Percentiles rank a stretch among this genome's conserved stretches.
Evolutionary conservation across 2,888 invertebrate species (phyloP).

Genomic region (Zaprionus bogoriensis): DNA sequence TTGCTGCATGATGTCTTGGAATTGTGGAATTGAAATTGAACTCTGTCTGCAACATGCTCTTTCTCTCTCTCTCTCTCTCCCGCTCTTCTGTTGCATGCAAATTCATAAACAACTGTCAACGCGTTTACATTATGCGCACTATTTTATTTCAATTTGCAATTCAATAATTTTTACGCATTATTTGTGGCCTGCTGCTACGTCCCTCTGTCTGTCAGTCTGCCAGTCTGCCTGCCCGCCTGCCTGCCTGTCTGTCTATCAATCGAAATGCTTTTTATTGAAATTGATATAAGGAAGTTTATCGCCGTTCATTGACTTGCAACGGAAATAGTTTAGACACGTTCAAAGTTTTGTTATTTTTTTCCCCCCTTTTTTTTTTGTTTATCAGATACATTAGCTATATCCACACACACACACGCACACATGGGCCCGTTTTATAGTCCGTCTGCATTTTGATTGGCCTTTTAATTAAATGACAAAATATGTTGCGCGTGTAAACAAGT

Average conservation of each 20-base stretch:
- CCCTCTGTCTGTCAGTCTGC: conserved; percentile 42
- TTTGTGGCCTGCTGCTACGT: conserved; percentile 54
- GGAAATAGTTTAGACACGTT: conserved; percentile 71
- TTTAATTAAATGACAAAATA: conserved; percentile 76
- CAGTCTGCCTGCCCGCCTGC: conserved; percentile 36
- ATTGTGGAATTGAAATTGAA: conserved; percentile 27
- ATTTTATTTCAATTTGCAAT: conserved; percentile 75
- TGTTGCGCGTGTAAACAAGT: conserved; percentile 65
- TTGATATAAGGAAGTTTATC: conserved; percentile 76
- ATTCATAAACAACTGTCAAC: conserved; percentile 71
- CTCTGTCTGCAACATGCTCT: conserved; percentile 15
- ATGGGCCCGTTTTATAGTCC: conserved; percentile 32
- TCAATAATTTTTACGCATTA: conserved; percentile 73
- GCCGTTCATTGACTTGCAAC: conserved; percentile 64
- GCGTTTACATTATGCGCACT: conserved; percentile 60
- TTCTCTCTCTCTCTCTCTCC: conserved; percentile 3
- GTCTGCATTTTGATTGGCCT: conserved; percentile 71
- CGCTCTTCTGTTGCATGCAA: conserved; percentile 50
- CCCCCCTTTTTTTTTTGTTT: conserved; percentile 26
- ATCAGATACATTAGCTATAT: conserved; percentile 14
- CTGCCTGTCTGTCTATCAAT: conserved; percentile 45
- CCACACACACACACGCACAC: conserved; percentile 4
- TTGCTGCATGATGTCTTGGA: conserved; percentile 58
- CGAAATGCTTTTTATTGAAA: conserved; percentile 72
- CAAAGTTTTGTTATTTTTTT: conserved; percentile 20